Evolutionary conservation across 1,140 invertebrate genomes (phyloP), one percentile per base, ranked within the genome.

Genomic region (Gryon sp.): DNA sequence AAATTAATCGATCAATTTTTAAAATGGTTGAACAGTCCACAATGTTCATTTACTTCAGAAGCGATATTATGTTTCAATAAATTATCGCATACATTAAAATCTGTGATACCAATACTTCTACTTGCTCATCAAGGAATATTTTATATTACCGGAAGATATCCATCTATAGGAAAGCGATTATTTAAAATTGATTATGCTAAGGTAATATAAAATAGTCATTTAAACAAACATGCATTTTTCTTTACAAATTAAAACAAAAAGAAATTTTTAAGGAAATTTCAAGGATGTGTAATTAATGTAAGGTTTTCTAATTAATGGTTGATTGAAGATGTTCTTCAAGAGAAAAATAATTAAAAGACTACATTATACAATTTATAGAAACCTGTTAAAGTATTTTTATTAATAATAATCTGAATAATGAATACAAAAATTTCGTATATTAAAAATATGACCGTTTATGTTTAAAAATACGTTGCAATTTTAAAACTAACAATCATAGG

Each of bases 61-160:
- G 83, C 84, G 16, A 32, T 72, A 16, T 32, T 14, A 22, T 83
- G 81, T 57, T 45, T 88, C 0, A 86, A 86, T 74, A 59, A 30
- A n/a, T 43, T 81, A 3, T 41, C 88, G 14, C 50, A 69, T 3
- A 82, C 34, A 70, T 43, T 85, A n/a, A 80, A 66, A n/a, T 59
- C 38, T 11, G 50, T 80, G 16, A 78, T 88, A 80, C 86, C 88
- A n/a, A 36, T 83, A 11, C 24, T 87, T 3, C 81, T 85, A 62
- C 36, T 88, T 12, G 43, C 84, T n/a, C 87, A 89, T 57, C 82
- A 84, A 48, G 85, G 86, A 43, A 50, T 89, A 11, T 89, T 89
- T 80, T 84, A 89, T 38, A 76, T 86, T 11, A 84, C 72, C 68
- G 87, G 87, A 6, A 80, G 68, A 65, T 87, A 87, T 52, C 84